phyloP scores from a whole-genome alignment of 2,888 invertebrate genomes.

The Zeuzera pyrina region DNA sequence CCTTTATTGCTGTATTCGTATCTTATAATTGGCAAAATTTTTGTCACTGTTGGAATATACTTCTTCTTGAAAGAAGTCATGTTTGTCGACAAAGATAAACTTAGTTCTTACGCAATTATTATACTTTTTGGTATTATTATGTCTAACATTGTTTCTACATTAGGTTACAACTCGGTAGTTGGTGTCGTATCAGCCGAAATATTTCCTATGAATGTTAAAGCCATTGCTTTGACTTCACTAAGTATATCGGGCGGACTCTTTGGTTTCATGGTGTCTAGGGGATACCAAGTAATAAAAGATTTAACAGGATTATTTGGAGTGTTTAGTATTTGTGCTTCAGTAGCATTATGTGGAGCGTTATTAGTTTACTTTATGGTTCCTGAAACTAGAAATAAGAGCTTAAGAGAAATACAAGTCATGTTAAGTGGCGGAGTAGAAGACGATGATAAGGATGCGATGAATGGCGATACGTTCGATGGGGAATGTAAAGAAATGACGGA shows the following conservation, averaged over 20 bases:
- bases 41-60: slow-evolving; percentile 38
- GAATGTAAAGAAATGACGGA: no score
- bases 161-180: slow-evolving; percentile 63
- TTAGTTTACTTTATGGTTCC: slow-evolving; percentile 65
- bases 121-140: slow-evolving; percentile 52
- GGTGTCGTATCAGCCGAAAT: slow-evolving; percentile 66
- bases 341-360: slow-evolving; percentile 53
- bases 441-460: no score
- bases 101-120: slow-evolving; percentile 37
- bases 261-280: slow-evolving; percentile 60
- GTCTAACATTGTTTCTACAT: slow-evolving; percentile 29
- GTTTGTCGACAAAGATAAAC: slow-evolving; percentile 20
- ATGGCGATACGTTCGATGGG: no score
- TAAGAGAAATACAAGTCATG: slow-evolving; percentile 67
- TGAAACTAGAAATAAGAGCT: slow-evolving; percentile 72
- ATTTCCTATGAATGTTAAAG: slow-evolving; percentile 71
- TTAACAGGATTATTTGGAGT: slow-evolving; percentile 53
- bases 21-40: slow-evolving; percentile 30
- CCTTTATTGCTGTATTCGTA: slow-evolving; percentile 55
- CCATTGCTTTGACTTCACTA: slow-evolving; percentile 57
- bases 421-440: slow-evolving; percentile 47
- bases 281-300: slow-evolving; percentile 63
- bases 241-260: slow-evolving; percentile 58
- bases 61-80: slow-evolving; percentile 40
- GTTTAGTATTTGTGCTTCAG: slow-evolving; percentile 56